Percentiles rank a stretch among this genome's conserved stretches.
These are phyloP conservation scores for Nemopilema nomurai DNA, from an alignment of 30 jellyfish, hydroid and myxozoan species.

Conservation along the genomic window DNA sequence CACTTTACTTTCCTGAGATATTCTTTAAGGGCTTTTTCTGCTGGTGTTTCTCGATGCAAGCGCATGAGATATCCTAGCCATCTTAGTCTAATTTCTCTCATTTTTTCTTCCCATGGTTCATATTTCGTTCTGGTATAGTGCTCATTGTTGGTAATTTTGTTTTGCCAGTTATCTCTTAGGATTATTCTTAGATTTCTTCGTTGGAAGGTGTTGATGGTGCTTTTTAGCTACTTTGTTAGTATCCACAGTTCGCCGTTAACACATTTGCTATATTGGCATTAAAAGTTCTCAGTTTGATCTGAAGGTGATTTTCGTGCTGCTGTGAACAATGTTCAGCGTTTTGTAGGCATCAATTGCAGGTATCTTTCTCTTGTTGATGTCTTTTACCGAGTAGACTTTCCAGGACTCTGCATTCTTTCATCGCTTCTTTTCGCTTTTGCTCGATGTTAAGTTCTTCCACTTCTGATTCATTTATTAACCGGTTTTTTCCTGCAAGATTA, in stretches of 20 bases:
- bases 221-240: constrained; percentile 15
- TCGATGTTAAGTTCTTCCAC: background rate
- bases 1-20: too few relatives aligned
- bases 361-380: background rate
- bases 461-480: too few relatives aligned
- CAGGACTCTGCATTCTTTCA: constrained; percentile 26
- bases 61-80: too few relatives aligned
- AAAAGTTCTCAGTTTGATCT: constrained; percentile 12
- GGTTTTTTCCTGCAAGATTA: constrained; percentile 5
- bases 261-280: constrained; percentile 25
- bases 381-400: constrained; percentile 21
- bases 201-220: constrained; percentile 35
- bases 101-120: constrained; percentile 10
- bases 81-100: too few relatives aligned
- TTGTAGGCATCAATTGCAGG: background rate
- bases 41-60: too few relatives aligned
- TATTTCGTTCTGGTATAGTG: constrained; percentile 43
- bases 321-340: background rate
- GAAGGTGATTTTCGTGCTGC: constrained; percentile 14
- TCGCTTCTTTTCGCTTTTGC: constrained; percentile 14
- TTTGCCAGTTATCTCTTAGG: too few relatives aligned
- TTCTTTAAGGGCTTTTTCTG: too few relatives aligned
- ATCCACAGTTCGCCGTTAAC: constrained; percentile 37
- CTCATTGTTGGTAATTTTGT: constrained; percentile 30
- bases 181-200: constrained; percentile 4